Evolutionary conservation across 2,888 invertebrate species (phyloP).

Genomic region (Psylliodes chrysocephalus): DNA sequence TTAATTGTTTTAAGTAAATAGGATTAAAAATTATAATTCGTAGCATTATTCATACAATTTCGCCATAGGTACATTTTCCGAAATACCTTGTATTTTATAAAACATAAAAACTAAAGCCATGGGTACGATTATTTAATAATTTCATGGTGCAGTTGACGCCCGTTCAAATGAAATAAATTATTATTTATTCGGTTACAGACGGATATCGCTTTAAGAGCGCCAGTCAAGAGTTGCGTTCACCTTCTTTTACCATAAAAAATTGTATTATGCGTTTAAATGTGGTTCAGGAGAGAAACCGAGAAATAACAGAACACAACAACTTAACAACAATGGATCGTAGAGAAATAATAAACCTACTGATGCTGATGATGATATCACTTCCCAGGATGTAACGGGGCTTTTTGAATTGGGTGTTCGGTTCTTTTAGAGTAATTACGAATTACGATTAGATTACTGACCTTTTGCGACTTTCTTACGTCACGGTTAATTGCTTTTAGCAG

Average conservation of each 20-base stretch:
- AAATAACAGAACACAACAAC: slow-evolving; percentile 22
- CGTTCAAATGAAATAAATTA: not conserved
- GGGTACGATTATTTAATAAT: too few species aligned
- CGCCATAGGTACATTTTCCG: too few species aligned
- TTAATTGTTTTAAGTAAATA: too few species aligned
- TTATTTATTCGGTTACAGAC: slow-evolving; percentile 1
- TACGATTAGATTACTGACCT: slow-evolving; percentile 8
- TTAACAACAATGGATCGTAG: too few species aligned
- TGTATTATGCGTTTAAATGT: slow-evolving; percentile 22
- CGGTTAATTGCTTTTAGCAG: slow-evolving; percentile 10
- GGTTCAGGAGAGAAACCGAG: slow-evolving; percentile 24
- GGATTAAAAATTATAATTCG: too few species aligned
- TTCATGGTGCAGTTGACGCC: not conserved
- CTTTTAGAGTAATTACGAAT: too few species aligned
- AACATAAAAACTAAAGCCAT: too few species aligned
- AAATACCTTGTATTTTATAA: too few species aligned
- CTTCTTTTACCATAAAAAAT: slow-evolving; percentile 20
- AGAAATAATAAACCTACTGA: slow-evolving; percentile 5
- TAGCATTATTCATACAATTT: too few species aligned
- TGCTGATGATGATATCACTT: slow-evolving; percentile 12
- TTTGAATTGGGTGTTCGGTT: slow-evolving; percentile 1
- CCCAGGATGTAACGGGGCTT: slow-evolving; percentile 21
- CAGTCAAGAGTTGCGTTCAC: slow-evolving; percentile 14
- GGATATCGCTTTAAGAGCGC: slow-evolving; percentile 1
- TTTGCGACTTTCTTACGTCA: slow-evolving; percentile 5